Evolutionary conservation across 2,797 vertebrate species (phyloP).

Genomic region (Prionace glauca): DNA sequence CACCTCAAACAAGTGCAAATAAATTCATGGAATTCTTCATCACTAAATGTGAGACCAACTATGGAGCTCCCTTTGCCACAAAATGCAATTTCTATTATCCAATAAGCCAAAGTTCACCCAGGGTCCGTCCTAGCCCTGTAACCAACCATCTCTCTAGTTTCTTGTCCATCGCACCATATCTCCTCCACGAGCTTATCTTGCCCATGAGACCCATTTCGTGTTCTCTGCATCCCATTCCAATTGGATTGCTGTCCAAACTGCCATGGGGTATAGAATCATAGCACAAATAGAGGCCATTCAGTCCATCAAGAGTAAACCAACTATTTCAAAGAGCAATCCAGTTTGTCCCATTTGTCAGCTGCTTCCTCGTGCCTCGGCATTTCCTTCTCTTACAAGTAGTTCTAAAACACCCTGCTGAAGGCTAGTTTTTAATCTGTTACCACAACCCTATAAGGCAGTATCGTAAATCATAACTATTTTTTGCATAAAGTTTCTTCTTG

Average conservation of each 20-base stretch:
- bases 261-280: neutral
- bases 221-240: neutral
- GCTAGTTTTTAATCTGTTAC: too few relatives aligned
- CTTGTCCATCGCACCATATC: neutral
- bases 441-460: too few relatives aligned
- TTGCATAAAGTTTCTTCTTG: neutral
- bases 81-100: neutral
- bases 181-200: neutral
- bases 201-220: neutral
- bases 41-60: neutral
- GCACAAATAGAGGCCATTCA: neutral
- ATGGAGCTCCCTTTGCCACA: neutral
- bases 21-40: neutral
- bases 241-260: neutral
- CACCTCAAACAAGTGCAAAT: neutral
- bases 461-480: neutral
- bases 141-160: neutral
- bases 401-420: too few relatives aligned
- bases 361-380: neutral
- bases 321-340: neutral
- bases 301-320: neutral
- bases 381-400: neutral
- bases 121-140: neutral
- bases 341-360: neutral
- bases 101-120: neutral